phyloP scores from a whole-genome alignment of 2,113 vertebrate genomes.

The Gracilinanus agilis region DNA sequence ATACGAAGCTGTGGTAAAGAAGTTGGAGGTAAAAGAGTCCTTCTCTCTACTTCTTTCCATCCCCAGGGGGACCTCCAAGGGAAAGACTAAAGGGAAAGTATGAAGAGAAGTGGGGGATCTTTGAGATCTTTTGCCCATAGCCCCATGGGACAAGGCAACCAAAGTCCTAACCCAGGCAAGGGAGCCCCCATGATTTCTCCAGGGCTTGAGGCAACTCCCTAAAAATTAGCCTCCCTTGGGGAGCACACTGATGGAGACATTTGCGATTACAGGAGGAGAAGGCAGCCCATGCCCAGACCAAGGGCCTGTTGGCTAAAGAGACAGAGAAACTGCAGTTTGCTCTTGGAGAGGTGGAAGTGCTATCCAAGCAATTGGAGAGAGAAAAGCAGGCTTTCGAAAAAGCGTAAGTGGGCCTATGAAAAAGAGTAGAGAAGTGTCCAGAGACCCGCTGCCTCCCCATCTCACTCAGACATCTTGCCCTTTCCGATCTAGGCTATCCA shows the following conservation, averaged over 20 bases:
- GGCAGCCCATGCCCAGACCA: slow-evolving; percentile 81
- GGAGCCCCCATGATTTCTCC: not conserved
- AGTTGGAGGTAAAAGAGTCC: slow-evolving; percentile 75
- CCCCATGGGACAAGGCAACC: not conserved
- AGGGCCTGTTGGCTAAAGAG: slow-evolving; percentile 77
- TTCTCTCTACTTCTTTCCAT: not conserved
- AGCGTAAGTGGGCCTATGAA: slow-evolving; percentile 73
- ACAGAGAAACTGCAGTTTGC: slow-evolving; percentile 82
- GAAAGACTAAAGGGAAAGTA: not conserved
- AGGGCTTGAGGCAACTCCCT: not conserved
- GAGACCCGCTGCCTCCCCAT: not conserved
- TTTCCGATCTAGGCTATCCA: slow-evolving; percentile 62
- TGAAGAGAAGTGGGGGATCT: not conserved
- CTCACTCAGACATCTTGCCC: not conserved
- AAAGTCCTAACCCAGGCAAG: slow-evolving; percentile 6
- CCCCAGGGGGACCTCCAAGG: not conserved
- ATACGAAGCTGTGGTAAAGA: slow-evolving; percentile 76
- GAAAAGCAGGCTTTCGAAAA: slow-evolving; percentile 82
- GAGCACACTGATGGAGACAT: slow-evolving; percentile 10
- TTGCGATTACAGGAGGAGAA: slow-evolving; percentile 78
- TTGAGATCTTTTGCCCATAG: slow-evolving; percentile 30
- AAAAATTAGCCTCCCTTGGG: not conserved
- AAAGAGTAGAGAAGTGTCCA: not conserved
- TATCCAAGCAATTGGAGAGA: slow-evolving; percentile 82
- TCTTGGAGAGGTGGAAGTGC: slow-evolving; percentile 80